phyloP scores from a whole-genome alignment of 64 coral and sea anemone species.

The Actinia tenebrosa region DNA sequence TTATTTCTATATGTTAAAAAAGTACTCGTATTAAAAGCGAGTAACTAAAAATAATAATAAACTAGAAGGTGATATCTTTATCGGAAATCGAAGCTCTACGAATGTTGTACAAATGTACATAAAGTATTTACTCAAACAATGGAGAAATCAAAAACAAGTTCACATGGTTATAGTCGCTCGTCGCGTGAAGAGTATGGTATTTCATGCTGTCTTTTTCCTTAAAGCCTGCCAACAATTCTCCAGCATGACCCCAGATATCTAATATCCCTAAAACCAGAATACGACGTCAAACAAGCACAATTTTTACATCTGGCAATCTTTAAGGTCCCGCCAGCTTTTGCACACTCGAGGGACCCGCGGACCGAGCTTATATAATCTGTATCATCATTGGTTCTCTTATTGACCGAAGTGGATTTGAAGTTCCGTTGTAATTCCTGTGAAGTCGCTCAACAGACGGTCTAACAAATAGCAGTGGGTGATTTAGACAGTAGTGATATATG shows the following conservation, averaged over 20 bases:
- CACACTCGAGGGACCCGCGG: neutral
- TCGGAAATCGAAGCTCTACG: no score
- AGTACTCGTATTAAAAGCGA: no score
- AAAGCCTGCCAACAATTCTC: neutral
- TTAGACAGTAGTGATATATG: neutral
- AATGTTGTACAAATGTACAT: no score
- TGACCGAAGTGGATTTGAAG: neutral
- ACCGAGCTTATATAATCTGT: neutral
- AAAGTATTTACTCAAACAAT: neutral
- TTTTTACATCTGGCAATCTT: conserved; percentile 2
- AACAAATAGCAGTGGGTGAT: neutral
- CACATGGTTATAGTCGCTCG: neutral
- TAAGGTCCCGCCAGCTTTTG: neutral
- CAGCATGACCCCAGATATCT: neutral
- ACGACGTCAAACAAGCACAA: neutral
- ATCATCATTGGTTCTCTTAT: neutral
- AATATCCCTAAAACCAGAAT: neutral
- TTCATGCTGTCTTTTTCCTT: neutral
- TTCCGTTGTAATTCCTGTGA: neutral
- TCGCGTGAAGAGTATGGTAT: neutral
- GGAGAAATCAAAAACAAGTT: neutral
- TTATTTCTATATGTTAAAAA: no score
- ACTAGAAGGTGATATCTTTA: no score
- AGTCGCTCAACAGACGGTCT: neutral
- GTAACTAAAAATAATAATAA: no score